A percentile compares a stretch with the other conserved stretches of the same genome.
Conservation (phyloP, 2,797 vertebrate species). For the Parauchenoglanis punctatus region DNA sequence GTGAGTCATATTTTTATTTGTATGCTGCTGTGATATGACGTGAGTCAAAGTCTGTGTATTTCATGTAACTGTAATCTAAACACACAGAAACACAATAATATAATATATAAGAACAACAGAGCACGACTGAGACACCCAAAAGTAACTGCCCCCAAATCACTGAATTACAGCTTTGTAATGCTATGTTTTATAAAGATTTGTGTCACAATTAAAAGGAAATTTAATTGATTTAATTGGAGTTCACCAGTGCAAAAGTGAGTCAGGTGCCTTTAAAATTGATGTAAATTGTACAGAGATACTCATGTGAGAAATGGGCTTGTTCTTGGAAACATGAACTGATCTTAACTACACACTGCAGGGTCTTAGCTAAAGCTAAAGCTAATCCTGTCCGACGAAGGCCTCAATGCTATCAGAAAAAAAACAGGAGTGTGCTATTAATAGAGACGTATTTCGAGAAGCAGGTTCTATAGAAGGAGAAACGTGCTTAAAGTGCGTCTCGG, state of each 20-base stretch:
- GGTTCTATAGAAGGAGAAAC: slow-evolving; percentile 36
- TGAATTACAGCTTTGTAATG: too few species aligned
- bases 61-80: neutral
- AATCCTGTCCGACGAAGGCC: neutral
- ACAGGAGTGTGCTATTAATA: slow-evolving; percentile 32
- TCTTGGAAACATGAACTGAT: neutral
- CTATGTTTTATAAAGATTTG: neutral
- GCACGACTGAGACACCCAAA: neutral
- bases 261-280: neutral
- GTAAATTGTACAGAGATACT: neutral
- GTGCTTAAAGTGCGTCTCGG: slow-evolving; percentile 29
- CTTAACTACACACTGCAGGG: neutral
- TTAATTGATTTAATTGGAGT: neutral
- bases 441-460: slow-evolving; percentile 24
- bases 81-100: neutral
- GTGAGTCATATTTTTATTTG: too few species aligned
- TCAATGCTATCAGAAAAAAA: neutral
- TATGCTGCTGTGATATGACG: neutral
- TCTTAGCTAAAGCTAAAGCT: slow-evolving; percentile 4
- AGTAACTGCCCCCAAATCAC: neutral
- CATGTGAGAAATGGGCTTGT: neutral
- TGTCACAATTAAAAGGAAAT: neutral
- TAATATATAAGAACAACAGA: neutral
- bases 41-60: neutral
- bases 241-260: neutral